Base-by-base conservation (phyloP, 1,140 invertebrate genomes). In the Drusus annulatus region DNA sequence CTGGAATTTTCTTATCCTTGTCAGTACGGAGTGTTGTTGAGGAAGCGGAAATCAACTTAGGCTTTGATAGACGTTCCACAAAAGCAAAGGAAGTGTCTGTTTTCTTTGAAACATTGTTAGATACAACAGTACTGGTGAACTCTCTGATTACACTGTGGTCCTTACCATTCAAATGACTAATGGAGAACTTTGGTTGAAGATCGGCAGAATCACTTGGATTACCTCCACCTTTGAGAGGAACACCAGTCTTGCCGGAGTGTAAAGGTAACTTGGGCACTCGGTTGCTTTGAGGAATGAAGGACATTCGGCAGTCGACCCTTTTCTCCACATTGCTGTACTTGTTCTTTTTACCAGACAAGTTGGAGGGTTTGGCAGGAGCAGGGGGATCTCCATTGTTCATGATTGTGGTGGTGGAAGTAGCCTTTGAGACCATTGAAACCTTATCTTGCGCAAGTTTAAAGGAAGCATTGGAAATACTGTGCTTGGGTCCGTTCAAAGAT, bases 21-120 rank as follows among this genome's bases (percentile, higher is more conserved):
- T 62, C 68, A 62, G 8, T 19, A 45, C 19, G 52, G n/a, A 51
- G 6, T 15, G 54, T 15, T 23, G 28, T 31, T 71, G 31, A 17
- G 1, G 78, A 62, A n/a, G 25, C 21, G 10, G 50, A 60, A 16
- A 63, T 45, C 4, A 58, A 51, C 60, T 51, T 79, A 19, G 78
- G 78, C 17, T 28, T 71, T 10, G 78, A 73, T 50, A 79, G 28
- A 56, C 78, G 65, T 15, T 71, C 54, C 13, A 73, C 23, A n/a
- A 69, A 23, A 79, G 1, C 13, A 13, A 45, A 2, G 36, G 78
- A 73, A 16, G 63, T 54, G 51, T 78, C 51, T 23, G 65, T 16
- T 65, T 63, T 65, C 52, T 52, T 78, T 6, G 60, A 10, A 16
- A 78, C 45, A 50, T 77, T 78, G 13, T 15, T 50, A 58, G 36